These are phyloP conservation scores for Eupithecia abbreviata DNA, from an alignment of 2,888 invertebrate species.

Conservation along the genomic window DNA sequence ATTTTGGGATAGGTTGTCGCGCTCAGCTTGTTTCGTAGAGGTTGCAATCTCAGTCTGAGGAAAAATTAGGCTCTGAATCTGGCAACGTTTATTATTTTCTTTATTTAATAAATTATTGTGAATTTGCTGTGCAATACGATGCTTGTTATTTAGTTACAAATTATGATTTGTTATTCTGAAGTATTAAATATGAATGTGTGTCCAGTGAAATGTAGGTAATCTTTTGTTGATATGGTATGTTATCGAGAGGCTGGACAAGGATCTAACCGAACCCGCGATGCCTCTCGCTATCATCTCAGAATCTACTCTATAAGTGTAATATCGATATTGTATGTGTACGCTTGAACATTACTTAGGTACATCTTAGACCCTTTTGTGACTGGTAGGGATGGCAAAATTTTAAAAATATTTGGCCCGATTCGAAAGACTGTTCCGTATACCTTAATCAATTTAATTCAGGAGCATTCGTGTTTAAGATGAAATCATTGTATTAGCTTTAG, in stretches of 20 bases:
- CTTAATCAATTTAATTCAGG: conserved; percentile 79
- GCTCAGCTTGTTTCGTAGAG: not conserved
- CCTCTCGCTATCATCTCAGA: conserved; percentile 41
- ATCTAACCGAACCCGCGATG: conserved; percentile 24
- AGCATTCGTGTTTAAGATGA: conserved; percentile 69
- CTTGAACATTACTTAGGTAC: conserved; percentile 57
- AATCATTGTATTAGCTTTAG: conserved; percentile 68
- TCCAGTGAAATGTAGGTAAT: conserved; percentile 51
- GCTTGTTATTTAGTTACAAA: conserved; percentile 81
- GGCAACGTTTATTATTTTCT: conserved; percentile 51
- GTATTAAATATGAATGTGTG: conserved; percentile 54
- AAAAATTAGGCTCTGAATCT: conserved; percentile 36
- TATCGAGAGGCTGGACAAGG: conserved; percentile 31
- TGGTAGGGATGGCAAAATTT: conserved; percentile 78
- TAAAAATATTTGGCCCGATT: conserved; percentile 86
- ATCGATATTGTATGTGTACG: conserved; percentile 62
- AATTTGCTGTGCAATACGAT: conserved; percentile 81
- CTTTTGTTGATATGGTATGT: conserved; percentile 48
- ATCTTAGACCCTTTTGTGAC: conserved; percentile 76
- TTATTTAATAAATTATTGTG: conserved; percentile 75
- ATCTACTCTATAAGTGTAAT: conserved; percentile 60
- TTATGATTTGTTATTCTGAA: conserved; percentile 52
- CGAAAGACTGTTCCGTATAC: conserved; percentile 88
- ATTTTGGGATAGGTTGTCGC: not conserved
- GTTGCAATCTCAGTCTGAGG: conserved; percentile 16